Evolutionary conservation across 2,888 invertebrate genomes (phyloP).

Genomic region (Thecocarcelia acutangulata): DNA sequence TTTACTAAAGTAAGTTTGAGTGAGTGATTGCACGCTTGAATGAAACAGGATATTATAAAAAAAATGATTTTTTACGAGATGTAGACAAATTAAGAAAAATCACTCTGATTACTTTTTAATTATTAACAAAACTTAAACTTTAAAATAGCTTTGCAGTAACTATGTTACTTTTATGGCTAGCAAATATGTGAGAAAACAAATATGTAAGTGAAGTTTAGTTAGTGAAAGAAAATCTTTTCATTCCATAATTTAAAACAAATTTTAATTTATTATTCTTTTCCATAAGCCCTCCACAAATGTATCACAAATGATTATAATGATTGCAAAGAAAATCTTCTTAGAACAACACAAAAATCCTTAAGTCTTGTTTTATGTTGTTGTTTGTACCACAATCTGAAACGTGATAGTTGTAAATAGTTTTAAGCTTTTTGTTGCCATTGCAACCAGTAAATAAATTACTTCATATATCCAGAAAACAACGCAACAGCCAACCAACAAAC

Average conservation of each 20-base stretch:
- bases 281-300: neutral
- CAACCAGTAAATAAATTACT: slow-evolving; percentile 41
- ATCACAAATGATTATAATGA: slow-evolving; percentile 12
- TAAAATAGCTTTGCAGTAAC: no score
- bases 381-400: slow-evolving; percentile 33
- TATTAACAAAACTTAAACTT: no score
- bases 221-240: no score
- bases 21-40: no score
- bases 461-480: neutral
- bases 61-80: no score
- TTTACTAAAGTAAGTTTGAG: no score
- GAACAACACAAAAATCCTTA: slow-evolving; percentile 26
- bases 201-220: no score
- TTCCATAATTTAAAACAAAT: neutral
- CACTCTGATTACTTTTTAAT: no score
- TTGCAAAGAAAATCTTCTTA: slow-evolving; percentile 21
- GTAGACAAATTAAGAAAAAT: no score
- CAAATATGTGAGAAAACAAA: no score
- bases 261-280: neutral
- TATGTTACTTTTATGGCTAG: no score
- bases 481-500: slow-evolving; percentile 5
- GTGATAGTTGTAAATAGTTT: slow-evolving; percentile 45
- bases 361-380: slow-evolving; percentile 4
- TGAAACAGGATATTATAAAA: no score
- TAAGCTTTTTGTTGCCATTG: neutral